Conservation (phyloP, 2,888 invertebrate species). For the Macrophya alboannulata region DNA sequence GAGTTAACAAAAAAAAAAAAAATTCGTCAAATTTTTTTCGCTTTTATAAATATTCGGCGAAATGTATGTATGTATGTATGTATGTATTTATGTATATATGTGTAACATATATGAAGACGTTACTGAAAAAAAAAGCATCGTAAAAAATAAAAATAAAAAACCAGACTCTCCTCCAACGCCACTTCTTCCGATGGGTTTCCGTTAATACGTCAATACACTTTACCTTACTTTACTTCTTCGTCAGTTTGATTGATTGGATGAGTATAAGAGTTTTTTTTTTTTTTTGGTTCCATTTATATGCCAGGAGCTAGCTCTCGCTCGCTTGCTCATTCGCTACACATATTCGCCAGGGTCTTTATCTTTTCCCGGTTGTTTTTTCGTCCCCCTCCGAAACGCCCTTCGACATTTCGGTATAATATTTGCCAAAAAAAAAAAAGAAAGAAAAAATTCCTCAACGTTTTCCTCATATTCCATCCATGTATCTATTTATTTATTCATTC, state of each 20-base stretch:
- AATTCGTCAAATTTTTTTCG: neutral
- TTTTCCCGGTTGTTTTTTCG: neutral
- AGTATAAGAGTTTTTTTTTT: constrained; percentile 22
- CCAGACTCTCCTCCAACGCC: neutral
- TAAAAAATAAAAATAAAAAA: neutral
- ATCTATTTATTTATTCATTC: neutral
- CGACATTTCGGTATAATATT: neutral
- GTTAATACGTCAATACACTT: constrained; percentile 33
- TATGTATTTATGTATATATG: neutral
- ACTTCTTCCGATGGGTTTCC: constrained; percentile 19
- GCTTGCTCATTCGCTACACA: neutral
- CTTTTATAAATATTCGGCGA: neutral
- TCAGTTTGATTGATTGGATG: constrained; percentile 49
- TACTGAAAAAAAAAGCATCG: neutral
- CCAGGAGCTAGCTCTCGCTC: neutral
- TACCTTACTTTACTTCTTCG: neutral
- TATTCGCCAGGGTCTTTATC: neutral
- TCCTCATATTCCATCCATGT: neutral
- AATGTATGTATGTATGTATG: too few species aligned
- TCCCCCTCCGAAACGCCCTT: neutral
- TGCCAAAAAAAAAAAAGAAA: neutral
- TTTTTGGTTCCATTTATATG: neutral
- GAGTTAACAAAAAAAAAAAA: neutral
- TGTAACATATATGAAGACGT: neutral
- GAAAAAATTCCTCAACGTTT: neutral